phyloP scores from a whole-genome alignment of 2,113 vertebrate genomes.

The Spermophilus dauricus region DNA sequence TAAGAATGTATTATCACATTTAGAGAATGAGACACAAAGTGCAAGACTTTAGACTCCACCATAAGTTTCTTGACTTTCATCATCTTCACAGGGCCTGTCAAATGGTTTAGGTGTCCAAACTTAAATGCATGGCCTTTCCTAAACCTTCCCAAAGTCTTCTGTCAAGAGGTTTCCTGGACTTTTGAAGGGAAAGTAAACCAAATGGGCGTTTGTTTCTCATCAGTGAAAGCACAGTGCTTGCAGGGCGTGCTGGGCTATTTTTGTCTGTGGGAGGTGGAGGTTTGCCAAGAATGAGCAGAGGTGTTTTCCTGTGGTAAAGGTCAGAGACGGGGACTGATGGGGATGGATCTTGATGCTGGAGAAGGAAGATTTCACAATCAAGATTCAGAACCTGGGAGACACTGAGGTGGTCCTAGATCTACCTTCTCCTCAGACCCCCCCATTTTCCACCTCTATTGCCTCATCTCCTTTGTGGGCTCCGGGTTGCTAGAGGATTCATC shows the following conservation, averaged over 20 bases:
- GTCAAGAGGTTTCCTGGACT: conserved; percentile 77
- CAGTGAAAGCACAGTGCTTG: conserved; percentile 59
- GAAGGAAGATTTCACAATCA: background rate
- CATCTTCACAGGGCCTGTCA: conserved; percentile 53
- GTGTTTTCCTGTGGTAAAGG: conserved; percentile 40
- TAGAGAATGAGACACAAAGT: background rate
- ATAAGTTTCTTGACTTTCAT: conserved; percentile 57
- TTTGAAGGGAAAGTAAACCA: conserved; percentile 77
- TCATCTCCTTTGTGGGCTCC: background rate
- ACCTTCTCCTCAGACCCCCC: background rate
- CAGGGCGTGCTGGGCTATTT: conserved; percentile 66
- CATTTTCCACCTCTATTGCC: background rate
- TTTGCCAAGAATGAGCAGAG: conserved; percentile 67
- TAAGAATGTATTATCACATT: background rate
- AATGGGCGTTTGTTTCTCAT: conserved; percentile 76
- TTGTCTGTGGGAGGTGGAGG: conserved; percentile 32
- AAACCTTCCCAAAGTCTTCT: conserved; percentile 66
- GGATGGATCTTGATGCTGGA: background rate
- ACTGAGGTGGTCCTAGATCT: background rate
- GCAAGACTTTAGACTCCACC: background rate
- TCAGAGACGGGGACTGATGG: background rate
- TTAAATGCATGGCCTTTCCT: conserved; percentile 70
- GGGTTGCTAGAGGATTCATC: background rate
- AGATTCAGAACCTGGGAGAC: background rate
- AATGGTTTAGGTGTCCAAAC: conserved; percentile 69